phyloP scores from a whole-genome alignment of 1,140 invertebrate species.

The Pseudomyrmex dendroicus region DNA sequence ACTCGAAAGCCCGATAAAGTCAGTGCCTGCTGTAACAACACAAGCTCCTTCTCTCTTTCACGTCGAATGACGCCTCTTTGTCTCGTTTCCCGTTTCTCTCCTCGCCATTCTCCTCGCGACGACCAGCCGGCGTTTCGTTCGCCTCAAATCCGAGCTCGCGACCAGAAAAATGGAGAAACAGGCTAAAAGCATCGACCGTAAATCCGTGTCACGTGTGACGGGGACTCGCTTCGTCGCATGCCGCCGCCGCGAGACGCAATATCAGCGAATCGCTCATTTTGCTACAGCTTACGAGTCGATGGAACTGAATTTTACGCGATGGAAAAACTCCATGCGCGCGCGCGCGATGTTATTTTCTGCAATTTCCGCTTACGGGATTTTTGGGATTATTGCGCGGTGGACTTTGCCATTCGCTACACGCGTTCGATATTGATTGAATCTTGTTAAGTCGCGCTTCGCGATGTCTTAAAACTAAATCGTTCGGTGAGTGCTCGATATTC shows the following conservation, averaged over 20 bases:
- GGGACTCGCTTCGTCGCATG: constrained; percentile 8
- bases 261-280: constrained; percentile 40
- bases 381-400: constrained; percentile 22
- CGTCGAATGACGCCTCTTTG: constrained; percentile 57
- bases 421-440: constrained; percentile 38
- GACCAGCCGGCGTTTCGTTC: neutral
- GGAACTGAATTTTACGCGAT: constrained; percentile 17
- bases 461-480: neutral
- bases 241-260: constrained; percentile 2
- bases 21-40: constrained; percentile 73
- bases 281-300: constrained; percentile 13
- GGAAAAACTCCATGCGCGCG: neutral
- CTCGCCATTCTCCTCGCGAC: neutral
- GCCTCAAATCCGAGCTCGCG: constrained; percentile 13
- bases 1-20: constrained; percentile 73
- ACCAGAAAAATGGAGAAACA: constrained; percentile 40
- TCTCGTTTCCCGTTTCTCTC: constrained; percentile 51
- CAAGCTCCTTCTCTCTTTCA: constrained; percentile 62
- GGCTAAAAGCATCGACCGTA: constrained; percentile 33
- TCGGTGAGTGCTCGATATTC: neutral
- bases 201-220: constrained; percentile 47
- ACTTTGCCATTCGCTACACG: constrained; percentile 23
- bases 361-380: neutral
- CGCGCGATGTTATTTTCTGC: neutral
- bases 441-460: constrained; percentile 31